Base-by-base conservation (phyloP, 2,888 invertebrate species). In the Trissolcus brochymenae region DNA sequence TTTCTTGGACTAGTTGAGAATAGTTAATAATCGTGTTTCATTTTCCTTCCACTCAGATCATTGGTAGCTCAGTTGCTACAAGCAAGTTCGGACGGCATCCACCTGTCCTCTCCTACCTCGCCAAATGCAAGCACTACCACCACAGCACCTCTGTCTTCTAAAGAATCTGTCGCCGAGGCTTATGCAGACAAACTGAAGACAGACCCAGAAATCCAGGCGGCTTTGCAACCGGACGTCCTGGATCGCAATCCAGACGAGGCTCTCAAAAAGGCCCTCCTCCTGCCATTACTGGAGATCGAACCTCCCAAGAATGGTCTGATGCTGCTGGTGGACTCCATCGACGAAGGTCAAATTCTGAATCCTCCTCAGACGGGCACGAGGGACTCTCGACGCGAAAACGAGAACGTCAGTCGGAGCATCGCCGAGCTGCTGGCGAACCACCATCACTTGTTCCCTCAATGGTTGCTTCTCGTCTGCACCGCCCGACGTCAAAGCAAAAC, bases 201-300 rank as follows among this genome's bases (percentile, higher is more conserved):
- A 0, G 95, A 96, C 83, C 93, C 95, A 0, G 95, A 96, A 80
- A 94, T 97, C 56, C 94, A 95, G 81, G 93, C 94, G 81, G 94
- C 95, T 0, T 90, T 97, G 41, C 91, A 94, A 41, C 95, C 95
- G 0, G 94, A 95, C 74, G 94, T 95, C 79, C 92, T 96, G 82
- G 96, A 97, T 84, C 93, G 93, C 83, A 95, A 96, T 85, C 97
- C 98, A 0, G 98, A 98, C 84, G 96, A 97, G 84, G 96, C 97
- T 65, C 94, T 98, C 86, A 96, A 96, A 85, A 94, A 95, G 84
- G 95, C 96, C 0, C 90, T 98, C 0, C 90, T 98, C 16, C 95
- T 96, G 84, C 98, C 98, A 0, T 90, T 98, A 29, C 89, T 96
- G 50, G 95, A 96, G 86, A 92, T 98, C 6, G 95, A 94, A 72